Percentiles rank a stretch among this genome's conserved stretches.
These are phyloP conservation scores for Galerucella pusilla DNA, from an alignment of 2,888 invertebrate species.

Conservation along the genomic window DNA sequence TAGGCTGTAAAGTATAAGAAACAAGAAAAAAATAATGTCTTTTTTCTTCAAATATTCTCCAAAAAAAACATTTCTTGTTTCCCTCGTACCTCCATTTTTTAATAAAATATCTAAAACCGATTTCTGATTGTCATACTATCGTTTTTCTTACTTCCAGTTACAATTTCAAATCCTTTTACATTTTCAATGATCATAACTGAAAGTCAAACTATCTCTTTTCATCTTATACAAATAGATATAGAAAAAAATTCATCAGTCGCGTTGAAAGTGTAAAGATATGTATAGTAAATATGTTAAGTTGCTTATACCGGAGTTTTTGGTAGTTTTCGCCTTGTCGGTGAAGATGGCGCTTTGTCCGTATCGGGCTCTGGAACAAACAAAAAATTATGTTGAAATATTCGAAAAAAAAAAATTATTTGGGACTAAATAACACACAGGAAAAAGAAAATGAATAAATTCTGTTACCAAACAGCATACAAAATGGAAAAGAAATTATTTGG, in stretches of 20 bases:
- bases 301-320: constrained; percentile 97
- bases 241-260: constrained; percentile 24
- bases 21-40: too few relatives aligned
- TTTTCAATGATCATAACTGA: not conserved
- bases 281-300: constrained; percentile 26
- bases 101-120: constrained; percentile 12
- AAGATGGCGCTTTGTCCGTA: constrained; percentile 85
- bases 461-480: too few relatives aligned
- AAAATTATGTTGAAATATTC: not conserved
- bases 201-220: not conserved
- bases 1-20: too few relatives aligned
- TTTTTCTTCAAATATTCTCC: not conserved
- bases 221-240: constrained; percentile 9
- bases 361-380: constrained; percentile 78
- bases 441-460: too few relatives aligned
- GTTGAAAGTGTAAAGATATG: constrained; percentile 21
- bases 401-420: too few relatives aligned
- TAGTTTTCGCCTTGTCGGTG: constrained; percentile 92
- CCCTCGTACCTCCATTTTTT: not conserved
- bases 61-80: not conserved
- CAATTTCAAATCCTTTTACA: not conserved
- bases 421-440: too few relatives aligned
- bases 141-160: constrained; percentile 7
- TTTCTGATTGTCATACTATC: constrained; percentile 9
- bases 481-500: too few relatives aligned